Evolutionary conservation across 2,113 vertebrate genomes (phyloP), one percentile per base, ranked within the genome.

Genomic region (Chiloscyllium plagiosum): DNA sequence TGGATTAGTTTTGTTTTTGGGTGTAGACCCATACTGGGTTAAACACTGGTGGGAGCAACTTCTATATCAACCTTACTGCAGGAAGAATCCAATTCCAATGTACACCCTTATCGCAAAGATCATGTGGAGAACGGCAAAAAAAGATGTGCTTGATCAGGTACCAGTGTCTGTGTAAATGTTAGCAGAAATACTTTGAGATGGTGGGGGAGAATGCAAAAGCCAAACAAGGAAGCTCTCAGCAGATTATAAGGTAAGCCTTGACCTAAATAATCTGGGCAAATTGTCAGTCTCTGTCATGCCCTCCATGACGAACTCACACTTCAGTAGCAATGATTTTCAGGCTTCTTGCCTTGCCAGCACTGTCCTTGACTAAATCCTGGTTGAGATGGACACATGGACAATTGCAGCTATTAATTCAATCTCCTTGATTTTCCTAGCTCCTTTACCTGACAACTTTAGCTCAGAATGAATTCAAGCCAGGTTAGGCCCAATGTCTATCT

Each of bases 91-190:
- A 0, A 98, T 96, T 68, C 98, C 97, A 65, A 98, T 99, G 13
- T 99, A 99, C 97, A 97, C 96, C 95, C 98, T 99, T 3, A 98
- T 99, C 92, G 98, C 98, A 94, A 98, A 98, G 96, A 97, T 99
- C 96, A 96, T 99, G 96, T 99, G 99, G 99, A 98, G 99, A 96
- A 99, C 99, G 8, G 99, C 99, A 89, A 99, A 99, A 97, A 99
- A 99, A 97, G 99, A 99, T 95, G 99, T 99, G 96, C 98, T 99
- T 95, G 99, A 99, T 97, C 99, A 99, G 98, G 99, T 99, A 97
- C 97, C 96, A 97, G 10, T 50, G 29, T 20, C 56, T 33, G 2
- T 22, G 33, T 66, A 1, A 29, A 90, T 90, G 29, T 90, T 10
- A 61, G 52, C 29, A 61, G 13, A 61, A 29, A n/a, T 90, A 61